A percentile compares a stretch with the other conserved stretches of the same genome.
These are phyloP conservation scores for Drosophila incognita DNA, from an alignment of 2,888 invertebrate species.

Conservation along the genomic window DNA sequence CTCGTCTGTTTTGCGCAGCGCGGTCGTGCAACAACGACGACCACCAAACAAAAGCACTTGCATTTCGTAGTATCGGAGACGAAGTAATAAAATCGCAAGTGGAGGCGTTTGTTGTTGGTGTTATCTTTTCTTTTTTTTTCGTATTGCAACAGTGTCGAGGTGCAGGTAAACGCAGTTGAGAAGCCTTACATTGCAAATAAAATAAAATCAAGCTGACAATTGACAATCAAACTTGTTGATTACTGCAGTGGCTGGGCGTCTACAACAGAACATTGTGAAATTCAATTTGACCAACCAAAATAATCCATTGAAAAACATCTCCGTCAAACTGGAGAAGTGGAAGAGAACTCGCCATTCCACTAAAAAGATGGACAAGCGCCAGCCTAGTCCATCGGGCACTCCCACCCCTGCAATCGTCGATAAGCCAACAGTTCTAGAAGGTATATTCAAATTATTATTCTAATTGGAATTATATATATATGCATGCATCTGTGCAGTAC, in stretches of 20 bases:
- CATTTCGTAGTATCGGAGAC: slow-evolving; percentile 31
- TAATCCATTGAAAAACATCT: slow-evolving; percentile 10
- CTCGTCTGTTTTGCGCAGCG: slow-evolving; percentile 16
- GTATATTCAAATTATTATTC: slow-evolving; percentile 55
- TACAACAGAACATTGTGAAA: slow-evolving; percentile 32
- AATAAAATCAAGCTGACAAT: neutral
- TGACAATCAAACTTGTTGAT: slow-evolving; percentile 45
- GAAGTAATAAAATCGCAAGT: slow-evolving; percentile 18
- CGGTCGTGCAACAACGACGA: slow-evolving; percentile 13
- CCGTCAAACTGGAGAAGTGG: slow-evolving; percentile 83
- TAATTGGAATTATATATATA: neutral
- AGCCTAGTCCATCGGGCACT: slow-evolving; percentile 53
- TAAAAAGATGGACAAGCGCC: slow-evolving; percentile 79
- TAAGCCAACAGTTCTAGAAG: slow-evolving; percentile 82
- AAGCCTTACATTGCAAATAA: slow-evolving; percentile 47
- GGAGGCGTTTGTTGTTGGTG: slow-evolving; percentile 33
- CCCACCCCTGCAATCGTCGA: slow-evolving; percentile 56
- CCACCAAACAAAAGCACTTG: slow-evolving; percentile 35
- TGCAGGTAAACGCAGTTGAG: slow-evolving; percentile 29
- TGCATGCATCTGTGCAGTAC: neutral
- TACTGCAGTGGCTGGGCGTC: slow-evolving; percentile 11
- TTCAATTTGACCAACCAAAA: slow-evolving; percentile 13
- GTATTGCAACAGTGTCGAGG: slow-evolving; percentile 12
- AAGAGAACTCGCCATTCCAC: slow-evolving; percentile 83
- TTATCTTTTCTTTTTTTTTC: neutral